Evolutionary conservation across 1,140 invertebrate species (phyloP).

Genomic region (Parasteatoda tepidariorum): DNA sequence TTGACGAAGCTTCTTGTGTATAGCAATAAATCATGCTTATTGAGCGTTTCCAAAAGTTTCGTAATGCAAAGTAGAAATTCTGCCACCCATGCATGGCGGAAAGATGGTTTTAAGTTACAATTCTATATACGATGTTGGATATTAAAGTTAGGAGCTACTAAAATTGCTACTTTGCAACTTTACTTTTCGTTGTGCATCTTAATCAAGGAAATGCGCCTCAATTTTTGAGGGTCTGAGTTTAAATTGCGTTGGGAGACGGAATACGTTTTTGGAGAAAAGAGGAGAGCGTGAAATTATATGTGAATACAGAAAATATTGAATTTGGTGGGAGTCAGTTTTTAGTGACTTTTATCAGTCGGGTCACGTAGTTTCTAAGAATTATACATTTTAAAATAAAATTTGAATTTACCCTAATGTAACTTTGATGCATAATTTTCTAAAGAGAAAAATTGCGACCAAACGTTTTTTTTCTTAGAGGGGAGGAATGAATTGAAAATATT

Average conservation of each 20-base stretch:
- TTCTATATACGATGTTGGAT: constrained; percentile 50
- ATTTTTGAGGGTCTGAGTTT: constrained; percentile 39
- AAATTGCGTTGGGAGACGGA: constrained; percentile 34
- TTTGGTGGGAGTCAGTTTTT: neutral
- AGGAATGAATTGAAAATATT: no score
- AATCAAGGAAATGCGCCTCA: constrained; percentile 41
- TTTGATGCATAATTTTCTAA: no score
- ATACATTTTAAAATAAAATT: no score
- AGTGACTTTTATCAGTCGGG: no score
- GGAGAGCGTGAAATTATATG: neutral
- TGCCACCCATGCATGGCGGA: constrained; percentile 2
- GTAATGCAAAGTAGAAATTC: constrained; percentile 39
- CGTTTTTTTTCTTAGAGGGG: no score
- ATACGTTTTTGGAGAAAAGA: neutral
- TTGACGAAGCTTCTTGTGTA: constrained; percentile 29
- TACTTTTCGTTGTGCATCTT: constrained; percentile 31
- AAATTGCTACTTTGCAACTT: constrained; percentile 58
- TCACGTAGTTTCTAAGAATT: no score
- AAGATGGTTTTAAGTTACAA: constrained; percentile 47
- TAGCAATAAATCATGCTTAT: constrained; percentile 47
- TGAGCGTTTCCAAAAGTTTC: constrained; percentile 59
- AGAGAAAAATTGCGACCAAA: no score
- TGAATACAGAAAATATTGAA: neutral
- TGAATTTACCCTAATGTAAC: no score
- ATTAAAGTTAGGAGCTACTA: constrained; percentile 22